Percentiles rank a stretch among this genome's conserved stretches.
Evolutionary conservation across 1,140 invertebrate species (phyloP).

Genomic region (Eumeta japonica): DNA sequence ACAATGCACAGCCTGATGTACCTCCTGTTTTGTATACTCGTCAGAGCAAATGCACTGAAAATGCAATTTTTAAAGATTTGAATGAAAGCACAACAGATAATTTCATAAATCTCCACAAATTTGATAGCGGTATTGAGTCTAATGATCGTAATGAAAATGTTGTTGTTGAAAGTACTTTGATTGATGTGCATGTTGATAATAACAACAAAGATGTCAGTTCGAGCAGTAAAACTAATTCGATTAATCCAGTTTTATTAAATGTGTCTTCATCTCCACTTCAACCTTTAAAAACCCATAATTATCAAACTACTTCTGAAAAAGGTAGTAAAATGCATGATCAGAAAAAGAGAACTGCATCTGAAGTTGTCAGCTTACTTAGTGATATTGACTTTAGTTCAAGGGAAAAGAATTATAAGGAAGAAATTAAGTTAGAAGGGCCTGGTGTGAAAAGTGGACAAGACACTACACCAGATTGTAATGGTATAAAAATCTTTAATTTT

Average conservation of each 20-base stretch:
- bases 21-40: constrained; percentile 68
- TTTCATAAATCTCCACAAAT: constrained; percentile 40
- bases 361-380: constrained; percentile 38
- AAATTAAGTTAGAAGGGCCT: not conserved
- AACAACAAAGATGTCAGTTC: constrained; percentile 34
- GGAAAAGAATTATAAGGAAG: not conserved
- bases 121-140: constrained; percentile 25
- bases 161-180: constrained; percentile 46
- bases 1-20: constrained; percentile 69
- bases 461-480: constrained; percentile 29
- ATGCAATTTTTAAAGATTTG: constrained; percentile 45
- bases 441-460: not conserved
- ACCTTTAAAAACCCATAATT: constrained; percentile 45
- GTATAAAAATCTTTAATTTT: constrained; percentile 55
- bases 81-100: constrained; percentile 40
- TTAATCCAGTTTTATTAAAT: constrained; percentile 43
- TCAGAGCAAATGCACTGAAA: constrained; percentile 53
- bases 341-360: constrained; percentile 30
- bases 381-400: constrained; percentile 26
- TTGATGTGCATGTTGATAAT: constrained; percentile 47
- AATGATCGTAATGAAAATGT: constrained; percentile 31
- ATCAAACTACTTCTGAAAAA: constrained; percentile 36
- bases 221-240: constrained; percentile 23
- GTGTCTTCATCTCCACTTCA: constrained; percentile 45
- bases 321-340: constrained; percentile 36